Evolutionary conservation across 1,140 invertebrate species (phyloP).

Genomic region (Trichomalopsis sarcophagae): DNA sequence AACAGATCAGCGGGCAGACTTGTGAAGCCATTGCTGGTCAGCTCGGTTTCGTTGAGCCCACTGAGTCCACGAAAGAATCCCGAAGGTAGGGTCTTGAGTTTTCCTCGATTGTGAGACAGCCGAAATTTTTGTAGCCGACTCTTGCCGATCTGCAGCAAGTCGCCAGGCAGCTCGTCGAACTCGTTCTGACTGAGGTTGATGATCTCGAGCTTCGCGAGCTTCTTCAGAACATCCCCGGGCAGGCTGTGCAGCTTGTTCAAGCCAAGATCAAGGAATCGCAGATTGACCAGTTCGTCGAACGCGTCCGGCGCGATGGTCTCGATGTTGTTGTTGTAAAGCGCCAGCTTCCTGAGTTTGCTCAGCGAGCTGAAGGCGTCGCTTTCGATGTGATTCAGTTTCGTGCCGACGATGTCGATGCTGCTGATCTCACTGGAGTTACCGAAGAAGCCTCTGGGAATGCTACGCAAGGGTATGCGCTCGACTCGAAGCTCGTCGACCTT

Average conservation of each 20-base stretch:
- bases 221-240: constrained; percentile 76
- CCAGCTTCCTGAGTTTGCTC: constrained; percentile 16
- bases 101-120: constrained; percentile 72
- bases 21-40: constrained; percentile 74
- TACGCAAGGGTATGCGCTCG: neutral
- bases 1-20: neutral
- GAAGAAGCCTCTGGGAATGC: constrained; percentile 1
- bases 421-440: neutral
- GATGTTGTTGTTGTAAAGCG: constrained; percentile 1
- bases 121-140: neutral
- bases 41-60: constrained; percentile 73
- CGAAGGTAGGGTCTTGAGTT: constrained; percentile 75
- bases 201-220: constrained; percentile 74
- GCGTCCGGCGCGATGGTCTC: neutral
- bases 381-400: neutral
- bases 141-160: constrained; percentile 49
- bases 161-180: constrained; percentile 36
- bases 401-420: neutral
- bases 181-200: constrained; percentile 73
- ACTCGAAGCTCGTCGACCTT: neutral
- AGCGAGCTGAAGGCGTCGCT: constrained; percentile 50
- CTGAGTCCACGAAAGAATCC: constrained; percentile 76
- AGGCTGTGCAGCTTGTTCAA: constrained; percentile 57
- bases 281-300: neutral
- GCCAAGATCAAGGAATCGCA: neutral